Conservation (phyloP, 2,113 vertebrate species). For the Pangasianodon hypophthalmus region DNA sequence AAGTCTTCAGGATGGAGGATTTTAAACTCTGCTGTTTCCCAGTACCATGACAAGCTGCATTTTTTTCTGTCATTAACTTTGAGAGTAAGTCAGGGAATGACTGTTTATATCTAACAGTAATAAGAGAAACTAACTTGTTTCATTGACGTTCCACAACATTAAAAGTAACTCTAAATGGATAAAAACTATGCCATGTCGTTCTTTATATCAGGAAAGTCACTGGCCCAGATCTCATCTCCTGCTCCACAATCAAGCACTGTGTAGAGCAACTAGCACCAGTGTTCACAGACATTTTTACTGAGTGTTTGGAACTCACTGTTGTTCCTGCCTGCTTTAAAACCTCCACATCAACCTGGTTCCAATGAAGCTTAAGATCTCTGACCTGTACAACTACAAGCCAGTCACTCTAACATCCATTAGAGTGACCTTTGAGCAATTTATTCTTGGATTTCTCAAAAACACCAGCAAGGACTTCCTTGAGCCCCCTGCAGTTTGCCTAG, state of each 20-base stretch:
- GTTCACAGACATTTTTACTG: neutral
- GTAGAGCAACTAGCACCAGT: neutral
- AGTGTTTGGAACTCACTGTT: neutral
- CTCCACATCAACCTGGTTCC: neutral
- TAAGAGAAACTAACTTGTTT: neutral
- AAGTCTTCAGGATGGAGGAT: neutral
- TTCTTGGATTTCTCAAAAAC: neutral
- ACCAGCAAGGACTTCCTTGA: neutral
- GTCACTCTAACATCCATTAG: too few species aligned
- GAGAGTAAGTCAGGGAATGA: neutral
- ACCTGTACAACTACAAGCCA: neutral
- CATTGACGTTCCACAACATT: neutral
- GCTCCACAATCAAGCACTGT: neutral
- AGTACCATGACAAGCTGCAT: neutral
- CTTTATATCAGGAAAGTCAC: neutral
- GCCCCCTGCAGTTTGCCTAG: neutral
- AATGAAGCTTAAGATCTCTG: neutral
- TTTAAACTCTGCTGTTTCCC: neutral
- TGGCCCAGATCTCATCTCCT: neutral
- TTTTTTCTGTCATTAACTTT: neutral
- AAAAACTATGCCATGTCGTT: neutral
- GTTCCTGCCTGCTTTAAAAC: neutral
- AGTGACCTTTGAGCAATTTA: neutral
- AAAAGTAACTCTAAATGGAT: neutral
- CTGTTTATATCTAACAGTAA: neutral